A percentile compares a stretch with the other conserved stretches of the same genome.
Conservation (phyloP, 2,797 vertebrate species). For the Hypotaenidia philippensis region DNA sequence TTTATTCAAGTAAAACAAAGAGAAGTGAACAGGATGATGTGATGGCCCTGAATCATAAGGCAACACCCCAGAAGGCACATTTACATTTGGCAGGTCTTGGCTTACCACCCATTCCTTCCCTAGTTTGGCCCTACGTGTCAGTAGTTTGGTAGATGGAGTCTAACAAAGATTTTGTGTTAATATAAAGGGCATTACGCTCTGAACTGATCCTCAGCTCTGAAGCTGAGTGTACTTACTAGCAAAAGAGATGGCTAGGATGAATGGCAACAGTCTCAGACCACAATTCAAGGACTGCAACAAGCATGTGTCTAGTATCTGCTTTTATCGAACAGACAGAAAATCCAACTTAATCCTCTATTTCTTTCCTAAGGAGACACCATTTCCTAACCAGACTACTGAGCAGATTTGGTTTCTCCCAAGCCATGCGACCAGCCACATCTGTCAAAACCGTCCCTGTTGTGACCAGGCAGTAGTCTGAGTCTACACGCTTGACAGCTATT, state of each 20-base stretch:
- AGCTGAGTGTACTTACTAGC: background rate
- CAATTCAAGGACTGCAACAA: background rate
- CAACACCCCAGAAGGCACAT: background rate
- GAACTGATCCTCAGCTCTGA: background rate
- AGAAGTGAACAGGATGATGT: background rate
- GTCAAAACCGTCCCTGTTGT: background rate
- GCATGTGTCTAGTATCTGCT: background rate
- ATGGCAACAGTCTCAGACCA: background rate
- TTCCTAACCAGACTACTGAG: background rate
- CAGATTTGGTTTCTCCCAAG: background rate
- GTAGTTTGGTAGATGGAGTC: background rate
- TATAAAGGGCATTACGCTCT: rapidly evolving
- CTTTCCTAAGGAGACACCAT: background rate
- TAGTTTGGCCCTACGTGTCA: background rate
- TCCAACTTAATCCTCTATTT: background rate
- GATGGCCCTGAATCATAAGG: background rate
- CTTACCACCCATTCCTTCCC: background rate
- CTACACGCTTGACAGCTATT: background rate
- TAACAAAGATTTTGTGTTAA: background rate
- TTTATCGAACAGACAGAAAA: background rate
- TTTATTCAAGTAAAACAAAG: background rate
- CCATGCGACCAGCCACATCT: background rate
- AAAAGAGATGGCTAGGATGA: background rate
- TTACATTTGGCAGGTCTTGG: background rate
- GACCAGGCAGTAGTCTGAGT: background rate